phyloP scores from a whole-genome alignment of 2,113 vertebrate species.

The Indicator maculatus region DNA sequence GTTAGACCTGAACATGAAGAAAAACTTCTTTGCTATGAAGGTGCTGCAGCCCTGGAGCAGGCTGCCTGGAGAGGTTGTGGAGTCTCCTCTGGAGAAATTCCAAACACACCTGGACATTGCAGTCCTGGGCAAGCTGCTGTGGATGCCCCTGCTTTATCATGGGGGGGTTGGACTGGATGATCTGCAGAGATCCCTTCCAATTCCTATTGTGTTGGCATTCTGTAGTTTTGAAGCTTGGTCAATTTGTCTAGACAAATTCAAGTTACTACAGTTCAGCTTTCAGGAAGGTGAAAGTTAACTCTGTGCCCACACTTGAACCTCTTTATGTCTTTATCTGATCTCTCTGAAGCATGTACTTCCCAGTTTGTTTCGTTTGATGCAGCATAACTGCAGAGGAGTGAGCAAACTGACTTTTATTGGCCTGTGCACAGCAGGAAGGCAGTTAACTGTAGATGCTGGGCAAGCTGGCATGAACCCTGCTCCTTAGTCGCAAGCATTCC shows the following conservation, averaged over 20 bases:
- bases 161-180: too few species aligned
- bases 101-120: too few species aligned
- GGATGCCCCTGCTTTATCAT: too few species aligned
- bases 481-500: neutral
- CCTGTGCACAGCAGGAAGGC: neutral
- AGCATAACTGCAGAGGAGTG: neutral
- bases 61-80: too few species aligned
- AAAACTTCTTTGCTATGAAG: too few species aligned
- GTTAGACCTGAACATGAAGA: too few species aligned
- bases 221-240: rapidly evolving
- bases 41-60: neutral
- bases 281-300: slow-evolving; percentile 7
- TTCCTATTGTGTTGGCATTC: too few species aligned
- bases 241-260: neutral
- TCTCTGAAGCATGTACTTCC: slow-evolving; percentile 20
- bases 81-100: too few species aligned
- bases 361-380: neutral
- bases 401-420: neutral
- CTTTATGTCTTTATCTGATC: slow-evolving; percentile 30
- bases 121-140: too few species aligned
- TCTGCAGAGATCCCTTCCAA: too few species aligned
- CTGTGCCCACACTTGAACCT: neutral
- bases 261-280: neutral
- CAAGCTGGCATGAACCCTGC: neutral
- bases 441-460: neutral